These are phyloP conservation scores for Drosophila anceps DNA, from an alignment of 2,888 invertebrate species.

Conservation along the genomic window DNA sequence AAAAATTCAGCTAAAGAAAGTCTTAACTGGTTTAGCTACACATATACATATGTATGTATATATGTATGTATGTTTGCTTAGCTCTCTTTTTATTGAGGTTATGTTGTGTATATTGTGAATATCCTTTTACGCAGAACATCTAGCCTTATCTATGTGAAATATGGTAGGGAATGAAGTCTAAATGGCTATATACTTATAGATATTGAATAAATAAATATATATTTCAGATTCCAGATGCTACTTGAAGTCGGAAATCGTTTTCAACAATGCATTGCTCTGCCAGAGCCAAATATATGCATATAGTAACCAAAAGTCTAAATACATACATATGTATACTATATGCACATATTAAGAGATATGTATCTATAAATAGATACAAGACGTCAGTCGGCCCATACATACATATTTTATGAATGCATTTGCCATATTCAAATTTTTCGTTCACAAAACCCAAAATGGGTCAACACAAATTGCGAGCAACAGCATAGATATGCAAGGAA, in stretches of 20 bases:
- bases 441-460: slow-evolving; percentile 29
- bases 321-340: background rate
- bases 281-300: slow-evolving; percentile 3
- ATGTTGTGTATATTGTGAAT: background rate
- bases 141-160: background rate
- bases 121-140: background rate
- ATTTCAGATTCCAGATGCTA: background rate
- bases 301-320: background rate
- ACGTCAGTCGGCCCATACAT: slow-evolving; percentile 6
- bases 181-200: background rate
- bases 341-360: background rate
- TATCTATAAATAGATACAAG: slow-evolving; percentile 7
- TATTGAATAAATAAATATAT: background rate
- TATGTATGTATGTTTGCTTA: background rate
- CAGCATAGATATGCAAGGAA: slow-evolving; percentile 28
- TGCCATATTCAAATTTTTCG: slow-evolving; percentile 1
- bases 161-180: too few species aligned
- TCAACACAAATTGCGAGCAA: slow-evolving; percentile 43
- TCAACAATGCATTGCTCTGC: background rate
- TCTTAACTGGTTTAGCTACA: background rate
- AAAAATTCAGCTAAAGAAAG: slow-evolving; percentile 6
- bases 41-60: background rate
- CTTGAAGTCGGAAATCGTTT: background rate
- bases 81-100: slow-evolving; percentile 10
- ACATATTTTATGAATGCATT: slow-evolving; percentile 9